Evolutionary conservation across 1,140 invertebrate species (phyloP), one percentile per base, ranked within the genome.

Genomic region (Aphelenchoides fujianensis): DNA sequence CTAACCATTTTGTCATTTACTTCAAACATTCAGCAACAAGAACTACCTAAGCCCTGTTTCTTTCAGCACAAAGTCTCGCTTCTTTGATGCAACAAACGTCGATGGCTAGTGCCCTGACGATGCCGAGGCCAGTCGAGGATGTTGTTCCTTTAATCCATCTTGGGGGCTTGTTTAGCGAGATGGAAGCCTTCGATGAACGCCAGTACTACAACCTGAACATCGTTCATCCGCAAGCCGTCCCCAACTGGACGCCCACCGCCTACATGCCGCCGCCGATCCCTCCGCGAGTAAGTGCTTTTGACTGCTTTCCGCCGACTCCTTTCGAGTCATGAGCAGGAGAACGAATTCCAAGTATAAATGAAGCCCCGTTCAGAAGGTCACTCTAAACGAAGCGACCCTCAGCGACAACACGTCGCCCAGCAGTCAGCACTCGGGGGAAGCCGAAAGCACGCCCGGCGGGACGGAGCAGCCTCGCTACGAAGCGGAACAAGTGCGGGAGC

Each of bases 61-160:
- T 66, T 66, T 34, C 31, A 66, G 63, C 63, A 12, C 63, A 66
- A 66, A 66, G 63, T 66, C 63, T 66, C 16, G 31, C 63, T 16
- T 32, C 27, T 9, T 30, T 66, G 16, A 66, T 66, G 16, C 63
- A 66, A 35, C 63, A 66, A 66, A 66, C 28, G 12, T 66, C 63
- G 28, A 66, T 66, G 63, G 63, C 63, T 32, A 32, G 27, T 35
- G 63, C 63, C 27, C 32, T 66, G 12, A 30, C 63, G 32, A 66
- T 30, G 63, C 32, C 32, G n/a, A 66, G 27, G 32, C 36, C 9
- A 30, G 12, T 30, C n/a, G n/a, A 37, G 27, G 16, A 23, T 37
- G 1, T 36, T 32, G 1, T 66, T 66, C 0, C 36, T 66, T 27
- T 32, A n/a, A n/a, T n/a, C n/a, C n/a, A n/a, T n/a, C n/a, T n/a